A percentile compares a stretch with the other conserved stretches of the same genome.
phyloP scores from a whole-genome alignment of 2,113 vertebrate genomes.

The Pomatostomus ruficeps region DNA sequence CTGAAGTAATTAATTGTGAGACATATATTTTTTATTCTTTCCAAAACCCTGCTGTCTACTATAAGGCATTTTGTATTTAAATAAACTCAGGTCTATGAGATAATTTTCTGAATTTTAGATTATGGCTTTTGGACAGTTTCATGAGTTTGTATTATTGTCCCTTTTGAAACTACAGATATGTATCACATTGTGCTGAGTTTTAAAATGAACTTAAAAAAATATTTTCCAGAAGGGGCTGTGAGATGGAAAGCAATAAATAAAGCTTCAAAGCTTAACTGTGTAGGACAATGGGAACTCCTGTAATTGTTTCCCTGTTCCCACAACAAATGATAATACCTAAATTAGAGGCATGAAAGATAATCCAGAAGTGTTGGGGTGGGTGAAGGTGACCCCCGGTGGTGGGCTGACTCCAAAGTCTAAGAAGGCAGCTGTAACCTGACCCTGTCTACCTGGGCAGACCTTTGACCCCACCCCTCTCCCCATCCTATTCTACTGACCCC shows the following conservation, averaged over 20 bases:
- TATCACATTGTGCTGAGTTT: background rate
- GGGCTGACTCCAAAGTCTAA: no score
- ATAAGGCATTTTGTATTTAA: background rate
- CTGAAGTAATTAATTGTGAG: background rate
- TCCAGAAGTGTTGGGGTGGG: background rate
- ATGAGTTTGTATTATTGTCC: background rate
- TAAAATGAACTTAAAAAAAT: background rate
- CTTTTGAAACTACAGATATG: background rate
- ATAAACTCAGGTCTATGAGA: background rate
- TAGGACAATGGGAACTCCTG: background rate
- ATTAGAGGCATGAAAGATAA: background rate
- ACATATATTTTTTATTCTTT: background rate
- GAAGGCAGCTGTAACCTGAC: no score
- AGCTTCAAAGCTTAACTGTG: background rate
- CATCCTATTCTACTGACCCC: no score
- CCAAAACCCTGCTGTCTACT: background rate
- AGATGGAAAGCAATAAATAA: background rate
- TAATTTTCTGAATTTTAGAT: background rate
- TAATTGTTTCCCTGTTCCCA: background rate
- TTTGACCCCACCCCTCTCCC: no score
- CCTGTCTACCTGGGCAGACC: no score
- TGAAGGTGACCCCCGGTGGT: no score
- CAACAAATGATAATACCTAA: background rate
- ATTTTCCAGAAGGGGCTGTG: background rate
- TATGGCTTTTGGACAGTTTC: background rate